Evolutionary conservation across 2,888 invertebrate genomes (phyloP), one percentile per base, ranked within the genome.

Genomic region (Parascotia fuliginaria): DNA sequence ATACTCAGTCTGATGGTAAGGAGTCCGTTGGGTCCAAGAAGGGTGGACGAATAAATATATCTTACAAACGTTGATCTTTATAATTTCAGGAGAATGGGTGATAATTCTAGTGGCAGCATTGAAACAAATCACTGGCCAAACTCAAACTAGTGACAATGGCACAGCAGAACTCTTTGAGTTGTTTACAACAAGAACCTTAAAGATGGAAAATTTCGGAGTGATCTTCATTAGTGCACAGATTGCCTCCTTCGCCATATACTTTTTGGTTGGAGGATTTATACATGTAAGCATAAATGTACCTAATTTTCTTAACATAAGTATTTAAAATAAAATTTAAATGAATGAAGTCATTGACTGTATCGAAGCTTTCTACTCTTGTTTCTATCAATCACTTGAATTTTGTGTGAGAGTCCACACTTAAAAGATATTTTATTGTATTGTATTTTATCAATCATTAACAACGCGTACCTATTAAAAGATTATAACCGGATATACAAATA

Each of bases 71-170:
- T 3, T 7, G 4, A 3, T 11, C 36, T n/a, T n/a, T 37, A 9
- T 16, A 12, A 62, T 85, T 90, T 12, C 79, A 95, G 95, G 95
- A 71, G 94, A 95, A 87, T 95, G 95, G 95, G 87, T 95, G 11
- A 81, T 94, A 1, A 93, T 95, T 32, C 72, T 94, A 24, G 94
- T 95, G 0, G 93, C 95, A 70, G 90, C 94, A 0, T 75, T 93
- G 19, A 94, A 93, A 64, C 95, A 95, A 81, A 87, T 80, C 77
- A 80, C 78, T 13, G 92, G 94, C 1, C 83, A 87, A 15, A 87
- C 87, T 0, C 81, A 81, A 14, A 75, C 73, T 46, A 77, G 73
- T 22, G 79, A 71, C 24, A 91, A 90, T 56, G 72, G 76, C 42
- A 83, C 85, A 0, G 68, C 84, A 2, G 74, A 92, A 15, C 81